Evolutionary conservation across 2,888 invertebrate genomes (phyloP).

Genomic region (Thysanoteuthis rhombus): DNA sequence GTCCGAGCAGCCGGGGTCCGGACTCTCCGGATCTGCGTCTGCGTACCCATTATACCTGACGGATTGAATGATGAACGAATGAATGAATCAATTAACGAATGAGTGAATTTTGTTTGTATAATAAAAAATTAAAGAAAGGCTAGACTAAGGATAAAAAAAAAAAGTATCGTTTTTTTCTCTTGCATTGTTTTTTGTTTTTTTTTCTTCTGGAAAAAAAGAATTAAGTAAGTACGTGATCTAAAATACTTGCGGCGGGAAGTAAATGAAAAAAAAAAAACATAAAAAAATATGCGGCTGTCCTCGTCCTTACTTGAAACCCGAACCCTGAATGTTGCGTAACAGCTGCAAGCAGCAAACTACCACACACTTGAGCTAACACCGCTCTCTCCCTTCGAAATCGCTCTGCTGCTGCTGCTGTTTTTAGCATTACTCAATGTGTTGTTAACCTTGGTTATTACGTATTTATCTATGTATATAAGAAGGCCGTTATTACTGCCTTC

Average conservation of each 20-base stretch:
- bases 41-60: no score
- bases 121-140: no score
- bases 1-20: no score
- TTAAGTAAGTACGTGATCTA: not conserved
- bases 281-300: not conserved
- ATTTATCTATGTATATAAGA: slow-evolving; percentile 1
- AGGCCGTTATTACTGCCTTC: no score
- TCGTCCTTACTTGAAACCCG: not conserved
- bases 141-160: no score
- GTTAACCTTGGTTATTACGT: not conserved
- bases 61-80: no score
- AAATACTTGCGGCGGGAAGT: not conserved
- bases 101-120: no score
- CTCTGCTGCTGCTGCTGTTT: not conserved
- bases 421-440: not conserved
- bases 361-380: not conserved
- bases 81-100: no score
- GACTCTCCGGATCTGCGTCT: no score
- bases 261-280: not conserved
- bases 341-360: not conserved
- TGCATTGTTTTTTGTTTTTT: no score
- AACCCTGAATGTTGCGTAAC: not conserved
- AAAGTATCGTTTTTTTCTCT: no score
- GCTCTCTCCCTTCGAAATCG: not conserved
- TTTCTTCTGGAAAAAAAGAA: no score